These are phyloP conservation scores for Oncorhynchus masou DNA, from an alignment of 2,113 vertebrate genomes.

Conservation along the genomic window DNA sequence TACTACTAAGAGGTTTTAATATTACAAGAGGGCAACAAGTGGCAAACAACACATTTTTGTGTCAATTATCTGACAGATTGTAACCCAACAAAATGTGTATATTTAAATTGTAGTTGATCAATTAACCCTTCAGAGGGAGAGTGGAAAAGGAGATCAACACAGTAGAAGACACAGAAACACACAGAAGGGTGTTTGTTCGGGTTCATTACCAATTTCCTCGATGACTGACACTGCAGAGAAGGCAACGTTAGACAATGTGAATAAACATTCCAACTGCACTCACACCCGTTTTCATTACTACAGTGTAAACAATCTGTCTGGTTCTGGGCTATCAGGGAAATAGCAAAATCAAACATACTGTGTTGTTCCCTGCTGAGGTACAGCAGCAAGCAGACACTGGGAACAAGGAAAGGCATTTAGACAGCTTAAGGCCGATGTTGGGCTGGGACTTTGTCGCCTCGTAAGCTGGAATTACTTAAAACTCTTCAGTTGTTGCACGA, in stretches of 20 bases:
- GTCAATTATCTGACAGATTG: not conserved
- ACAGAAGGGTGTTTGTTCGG: not conserved
- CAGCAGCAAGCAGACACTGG: constrained; percentile 11
- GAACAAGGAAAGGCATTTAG: constrained; percentile 7
- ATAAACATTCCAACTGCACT: constrained; percentile 2
- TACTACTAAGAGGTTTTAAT: not conserved
- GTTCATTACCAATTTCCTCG: constrained; percentile 49
- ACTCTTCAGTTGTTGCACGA: not conserved
- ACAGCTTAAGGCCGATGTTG: not conserved
- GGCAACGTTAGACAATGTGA: constrained; percentile 27
- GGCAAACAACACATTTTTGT: too few relatives aligned
- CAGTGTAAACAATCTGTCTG: constrained; percentile 18
- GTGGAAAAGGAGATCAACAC: not conserved
- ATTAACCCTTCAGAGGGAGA: not conserved
- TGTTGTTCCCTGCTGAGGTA: constrained; percentile 10
- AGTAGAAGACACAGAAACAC: not conserved
- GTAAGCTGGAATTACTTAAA: not conserved
- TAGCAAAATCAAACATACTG: constrained; percentile 22
- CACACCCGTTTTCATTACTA: not conserved
- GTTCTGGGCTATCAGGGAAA: constrained; percentile 36
- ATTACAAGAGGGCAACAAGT: too few relatives aligned
- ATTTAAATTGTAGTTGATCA: not conserved
- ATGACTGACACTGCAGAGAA: constrained; percentile 46
- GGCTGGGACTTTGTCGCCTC: not conserved
- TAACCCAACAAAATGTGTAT: too few relatives aligned